A percentile compares a stretch with the other conserved stretches of the same genome.
These are phyloP conservation scores for Merops nubicus DNA, from an alignment of 2,113 vertebrate genomes.

Conservation along the genomic window DNA sequence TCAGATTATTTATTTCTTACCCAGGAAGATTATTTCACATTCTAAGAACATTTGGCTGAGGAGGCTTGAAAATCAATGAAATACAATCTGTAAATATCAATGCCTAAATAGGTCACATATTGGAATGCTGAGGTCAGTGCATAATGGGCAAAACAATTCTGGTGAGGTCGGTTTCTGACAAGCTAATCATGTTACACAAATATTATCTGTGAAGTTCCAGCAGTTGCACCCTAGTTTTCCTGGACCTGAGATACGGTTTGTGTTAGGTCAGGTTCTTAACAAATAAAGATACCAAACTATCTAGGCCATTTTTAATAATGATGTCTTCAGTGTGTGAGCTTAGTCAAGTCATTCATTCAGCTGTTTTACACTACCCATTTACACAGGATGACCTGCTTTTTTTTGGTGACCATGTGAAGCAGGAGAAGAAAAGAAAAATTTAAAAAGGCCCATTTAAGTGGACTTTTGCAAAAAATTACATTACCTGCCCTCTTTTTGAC, in stretches of 20 bases:
- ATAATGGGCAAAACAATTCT: neutral
- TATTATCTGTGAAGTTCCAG: neutral
- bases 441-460: neutral
- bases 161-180: neutral
- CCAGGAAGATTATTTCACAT: neutral
- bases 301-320: neutral
- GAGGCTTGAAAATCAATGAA: neutral
- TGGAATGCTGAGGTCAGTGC: neutral
- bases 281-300: neutral
- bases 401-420: neutral
- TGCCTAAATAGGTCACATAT: neutral
- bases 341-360: neutral
- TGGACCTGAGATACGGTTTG: neutral
- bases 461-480: neutral
- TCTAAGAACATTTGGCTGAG: neutral
- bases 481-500: neutral
- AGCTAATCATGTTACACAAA: neutral
- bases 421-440: neutral
- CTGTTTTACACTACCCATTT: neutral
- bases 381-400: neutral
- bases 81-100: neutral
- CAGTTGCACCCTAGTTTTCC: neutral
- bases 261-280: neutral
- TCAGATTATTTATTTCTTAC: neutral
- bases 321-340: fast-evolving